Conservation (phyloP, 2,113 vertebrate genomes). For the Amblyornis subalaris region DNA sequence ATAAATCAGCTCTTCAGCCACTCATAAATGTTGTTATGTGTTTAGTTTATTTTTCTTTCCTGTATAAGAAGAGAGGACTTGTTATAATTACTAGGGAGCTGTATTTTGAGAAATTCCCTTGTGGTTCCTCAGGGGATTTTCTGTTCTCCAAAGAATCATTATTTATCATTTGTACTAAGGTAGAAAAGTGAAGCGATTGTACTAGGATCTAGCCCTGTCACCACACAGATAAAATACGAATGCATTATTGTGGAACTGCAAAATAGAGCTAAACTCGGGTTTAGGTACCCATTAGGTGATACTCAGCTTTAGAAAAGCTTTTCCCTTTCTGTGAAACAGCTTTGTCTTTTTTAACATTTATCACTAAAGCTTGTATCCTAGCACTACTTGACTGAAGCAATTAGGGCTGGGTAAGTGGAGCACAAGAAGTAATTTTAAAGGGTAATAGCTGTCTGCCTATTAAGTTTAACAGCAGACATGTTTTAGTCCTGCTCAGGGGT, state of each 20-base stretch:
- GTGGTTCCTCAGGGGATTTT: not conserved
- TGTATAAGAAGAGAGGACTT: not conserved
- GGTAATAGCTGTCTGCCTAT: not conserved
- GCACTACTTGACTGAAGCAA: not conserved
- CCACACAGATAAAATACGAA: not conserved
- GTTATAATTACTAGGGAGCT: not conserved
- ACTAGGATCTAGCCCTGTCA: not conserved
- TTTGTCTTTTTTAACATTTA: not conserved
- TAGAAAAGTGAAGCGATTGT: not conserved
- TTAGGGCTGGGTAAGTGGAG: not conserved
- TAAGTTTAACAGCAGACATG: not conserved
- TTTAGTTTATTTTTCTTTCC: not conserved
- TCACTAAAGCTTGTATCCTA: not conserved
- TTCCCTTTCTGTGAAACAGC: not conserved
- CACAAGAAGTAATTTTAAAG: not conserved
- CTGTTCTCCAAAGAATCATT: not conserved
- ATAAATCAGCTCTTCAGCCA: not conserved
- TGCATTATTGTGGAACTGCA: not conserved
- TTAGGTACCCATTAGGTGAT: not conserved
- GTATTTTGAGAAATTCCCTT: not conserved
- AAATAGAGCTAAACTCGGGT: not conserved
- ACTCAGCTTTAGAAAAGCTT: not conserved
- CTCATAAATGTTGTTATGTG: not conserved
- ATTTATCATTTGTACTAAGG: not conserved
- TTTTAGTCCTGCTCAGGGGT: not conserved